A percentile compares a stretch with the other conserved stretches of the same genome.
Evolutionary conservation across 2,113 vertebrate genomes (phyloP).

Genomic region (Microcebus murinus): DNA sequence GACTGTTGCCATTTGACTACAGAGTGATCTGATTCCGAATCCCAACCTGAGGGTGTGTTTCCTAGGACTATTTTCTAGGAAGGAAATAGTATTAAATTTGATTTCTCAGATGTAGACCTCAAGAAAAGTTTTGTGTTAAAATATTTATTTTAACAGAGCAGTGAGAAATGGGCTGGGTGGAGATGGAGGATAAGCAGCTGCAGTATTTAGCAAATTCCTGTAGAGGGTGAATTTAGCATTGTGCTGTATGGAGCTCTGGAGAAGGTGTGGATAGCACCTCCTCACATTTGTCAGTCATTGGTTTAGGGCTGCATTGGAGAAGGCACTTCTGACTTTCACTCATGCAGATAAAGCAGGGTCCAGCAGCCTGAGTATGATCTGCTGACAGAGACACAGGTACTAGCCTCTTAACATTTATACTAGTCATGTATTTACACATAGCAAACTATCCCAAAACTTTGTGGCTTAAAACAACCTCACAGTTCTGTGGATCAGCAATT

Average conservation of each 20-base stretch:
- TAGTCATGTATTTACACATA: background rate
- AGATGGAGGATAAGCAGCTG: background rate
- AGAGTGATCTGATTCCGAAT: background rate
- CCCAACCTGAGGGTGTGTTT: background rate
- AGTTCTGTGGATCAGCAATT: background rate
- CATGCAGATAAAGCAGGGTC: background rate
- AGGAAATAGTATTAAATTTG: background rate
- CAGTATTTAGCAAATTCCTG: background rate
- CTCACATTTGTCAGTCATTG: background rate
- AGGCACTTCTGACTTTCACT: background rate
- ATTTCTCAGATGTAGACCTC: background rate
- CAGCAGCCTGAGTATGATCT: background rate
- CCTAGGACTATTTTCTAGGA: background rate
- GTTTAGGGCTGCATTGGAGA: background rate
- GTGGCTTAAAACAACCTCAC: background rate
- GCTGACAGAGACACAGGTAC: background rate
- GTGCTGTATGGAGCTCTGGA: background rate
- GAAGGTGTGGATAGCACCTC: background rate
- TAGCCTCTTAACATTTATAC: background rate
- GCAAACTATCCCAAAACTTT: background rate
- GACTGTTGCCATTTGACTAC: background rate
- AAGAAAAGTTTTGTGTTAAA: background rate
- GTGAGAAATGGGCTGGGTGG: background rate
- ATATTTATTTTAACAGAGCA: background rate
- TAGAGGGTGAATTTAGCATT: background rate